Conservation (phyloP, 2,113 vertebrate genomes). For the Petroica traversi region DNA sequence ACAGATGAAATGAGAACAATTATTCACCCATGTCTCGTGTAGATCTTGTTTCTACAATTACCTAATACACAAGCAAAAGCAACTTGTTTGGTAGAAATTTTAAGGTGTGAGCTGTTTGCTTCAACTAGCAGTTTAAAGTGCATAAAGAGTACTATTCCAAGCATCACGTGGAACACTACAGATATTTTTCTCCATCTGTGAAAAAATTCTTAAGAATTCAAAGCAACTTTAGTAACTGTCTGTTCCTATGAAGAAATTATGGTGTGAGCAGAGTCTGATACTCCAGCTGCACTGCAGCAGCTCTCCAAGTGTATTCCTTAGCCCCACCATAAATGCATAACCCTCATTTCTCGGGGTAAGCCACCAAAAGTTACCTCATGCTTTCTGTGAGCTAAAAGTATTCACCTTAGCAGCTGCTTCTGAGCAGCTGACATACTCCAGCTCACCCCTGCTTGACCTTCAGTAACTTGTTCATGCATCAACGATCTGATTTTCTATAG, state of each 20-base stretch:
- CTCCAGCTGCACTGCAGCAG: not conserved
- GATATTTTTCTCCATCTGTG: not conserved
- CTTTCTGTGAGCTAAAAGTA: not conserved
- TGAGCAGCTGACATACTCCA: not conserved
- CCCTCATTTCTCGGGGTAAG: not conserved
- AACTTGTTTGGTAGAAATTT: not conserved
- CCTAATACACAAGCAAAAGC: not conserved
- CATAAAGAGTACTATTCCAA: not conserved
- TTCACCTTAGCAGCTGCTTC: not conserved
- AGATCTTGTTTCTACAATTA: not conserved
- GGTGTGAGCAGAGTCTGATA: not conserved
- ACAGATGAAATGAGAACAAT: not conserved
- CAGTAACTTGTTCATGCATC: not conserved
- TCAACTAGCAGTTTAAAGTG: not conserved
- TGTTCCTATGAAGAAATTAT: not conserved
- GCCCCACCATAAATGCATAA: not conserved
- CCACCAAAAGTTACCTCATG: not conserved
- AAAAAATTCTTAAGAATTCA: not conserved
- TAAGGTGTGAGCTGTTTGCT: not conserved
- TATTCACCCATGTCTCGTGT: not conserved
- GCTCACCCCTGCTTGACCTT: not conserved
- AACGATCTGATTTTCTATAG: not conserved
- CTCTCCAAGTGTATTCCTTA: not conserved
- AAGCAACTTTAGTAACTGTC: not conserved
- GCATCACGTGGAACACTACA: rapidly evolving